Evolutionary conservation across 2,797 vertebrate species (phyloP).

Genomic region (Selene dorsalis): DNA sequence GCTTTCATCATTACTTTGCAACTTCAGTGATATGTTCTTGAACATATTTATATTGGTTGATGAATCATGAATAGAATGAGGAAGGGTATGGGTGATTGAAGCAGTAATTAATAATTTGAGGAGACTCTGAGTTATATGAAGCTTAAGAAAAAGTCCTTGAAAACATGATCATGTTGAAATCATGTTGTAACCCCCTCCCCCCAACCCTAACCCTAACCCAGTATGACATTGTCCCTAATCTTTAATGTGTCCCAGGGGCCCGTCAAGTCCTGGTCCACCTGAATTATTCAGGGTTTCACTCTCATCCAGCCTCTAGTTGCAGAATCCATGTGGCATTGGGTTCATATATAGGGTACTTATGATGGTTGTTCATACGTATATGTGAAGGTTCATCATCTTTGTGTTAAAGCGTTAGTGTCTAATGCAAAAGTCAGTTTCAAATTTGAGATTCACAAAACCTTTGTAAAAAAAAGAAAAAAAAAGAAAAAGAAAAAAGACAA

Average conservation of each 20-base stretch:
- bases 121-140: background rate
- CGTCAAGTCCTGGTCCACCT: background rate
- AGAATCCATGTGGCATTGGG: constrained; percentile 19
- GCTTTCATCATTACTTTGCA: background rate
- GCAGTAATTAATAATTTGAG: background rate
- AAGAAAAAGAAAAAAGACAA: background rate
- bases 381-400: background rate
- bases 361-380: no score
- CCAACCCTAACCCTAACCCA: no score
- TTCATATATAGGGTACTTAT: background rate
- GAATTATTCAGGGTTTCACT: constrained; percentile 28
- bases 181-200: no score
- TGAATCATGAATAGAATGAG: no score
- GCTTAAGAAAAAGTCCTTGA: background rate
- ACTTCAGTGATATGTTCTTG: background rate
- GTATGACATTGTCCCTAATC: constrained; percentile 7
- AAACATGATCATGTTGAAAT: background rate
- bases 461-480: no score
- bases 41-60: background rate
- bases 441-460: background rate
- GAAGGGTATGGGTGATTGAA: no score
- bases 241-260: background rate
- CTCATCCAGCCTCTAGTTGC: background rate
- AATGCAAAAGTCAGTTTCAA: background rate
- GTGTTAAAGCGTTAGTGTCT: background rate